Conservation (phyloP, 2,113 vertebrate genomes). For the Mesitornis unicolor region DNA sequence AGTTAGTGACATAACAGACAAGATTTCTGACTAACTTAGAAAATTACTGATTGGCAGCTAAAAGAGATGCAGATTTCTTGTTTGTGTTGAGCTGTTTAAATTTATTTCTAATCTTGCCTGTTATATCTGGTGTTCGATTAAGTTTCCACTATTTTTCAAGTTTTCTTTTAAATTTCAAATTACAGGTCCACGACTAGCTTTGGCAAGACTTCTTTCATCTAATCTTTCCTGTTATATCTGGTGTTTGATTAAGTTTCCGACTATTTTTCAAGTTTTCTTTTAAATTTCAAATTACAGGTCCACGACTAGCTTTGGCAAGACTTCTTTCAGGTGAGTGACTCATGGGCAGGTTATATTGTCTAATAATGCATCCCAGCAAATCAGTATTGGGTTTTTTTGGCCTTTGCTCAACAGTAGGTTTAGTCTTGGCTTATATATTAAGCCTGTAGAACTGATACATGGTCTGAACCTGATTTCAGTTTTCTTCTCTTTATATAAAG, state of each 20-base stretch:
- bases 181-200: too few relatives aligned
- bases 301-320: conserved; percentile 74
- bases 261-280: conserved; percentile 54
- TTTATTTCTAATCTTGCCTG: background rate
- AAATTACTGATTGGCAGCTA: background rate
- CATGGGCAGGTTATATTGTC: background rate
- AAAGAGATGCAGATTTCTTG: background rate
- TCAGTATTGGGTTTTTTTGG: background rate
- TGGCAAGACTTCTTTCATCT: too few relatives aligned
- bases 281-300: conserved; percentile 72
- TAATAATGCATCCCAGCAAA: background rate
- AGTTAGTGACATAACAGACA: too few relatives aligned
- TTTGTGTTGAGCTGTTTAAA: background rate
- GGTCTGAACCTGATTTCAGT: background rate
- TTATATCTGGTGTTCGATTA: background rate
- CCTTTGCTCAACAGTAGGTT: background rate
- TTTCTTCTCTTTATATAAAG: background rate
- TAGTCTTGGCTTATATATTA: background rate
- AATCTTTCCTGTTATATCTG: too few relatives aligned
- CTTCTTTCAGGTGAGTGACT: conserved; percentile 80
- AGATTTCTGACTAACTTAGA: background rate
- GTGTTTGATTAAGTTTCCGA: background rate
- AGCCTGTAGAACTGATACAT: background rate
- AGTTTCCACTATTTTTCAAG: too few relatives aligned
- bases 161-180: too few relatives aligned